Percentiles rank a stretch among this genome's conserved stretches.
phyloP scores from a whole-genome alignment of 2,888 invertebrate species.

The Caradrina kadenii region DNA sequence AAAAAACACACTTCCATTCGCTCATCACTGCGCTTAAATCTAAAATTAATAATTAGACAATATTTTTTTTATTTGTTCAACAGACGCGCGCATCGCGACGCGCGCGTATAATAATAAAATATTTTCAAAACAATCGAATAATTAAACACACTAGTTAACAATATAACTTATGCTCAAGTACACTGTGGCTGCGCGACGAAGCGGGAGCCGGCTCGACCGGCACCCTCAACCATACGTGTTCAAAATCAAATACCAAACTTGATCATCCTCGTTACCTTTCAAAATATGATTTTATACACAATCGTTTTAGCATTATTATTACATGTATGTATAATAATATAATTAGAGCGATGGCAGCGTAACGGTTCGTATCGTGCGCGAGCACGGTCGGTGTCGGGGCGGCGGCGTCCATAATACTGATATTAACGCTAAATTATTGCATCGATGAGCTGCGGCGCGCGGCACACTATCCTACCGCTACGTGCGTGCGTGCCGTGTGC shows the following conservation, averaged over 20 bases:
- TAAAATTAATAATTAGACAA: conserved; percentile 91
- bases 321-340: conserved; percentile 65
- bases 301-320: conserved; percentile 77
- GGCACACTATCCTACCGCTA: conserved; percentile 56
- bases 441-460: conserved; percentile 67
- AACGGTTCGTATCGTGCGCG: conserved; percentile 68
- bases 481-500: conserved; percentile 35
- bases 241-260: conserved; percentile 80
- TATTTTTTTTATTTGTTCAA: conserved; percentile 90
- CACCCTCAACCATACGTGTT: conserved; percentile 72
- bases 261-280: conserved; percentile 75
- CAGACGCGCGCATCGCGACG: conserved; percentile 88
- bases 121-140: conserved; percentile 91
- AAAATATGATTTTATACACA: conserved; percentile 85
- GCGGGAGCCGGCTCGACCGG: conserved; percentile 64
- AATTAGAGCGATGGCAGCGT: conserved; percentile 82
- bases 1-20: conserved; percentile 90
- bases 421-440: conserved; percentile 73
- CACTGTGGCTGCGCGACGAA: conserved; percentile 70
- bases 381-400: conserved; percentile 64
- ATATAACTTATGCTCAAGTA: conserved; percentile 86
- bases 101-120: conserved; percentile 90
- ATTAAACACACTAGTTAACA: conserved; percentile 91
- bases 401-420: conserved; percentile 73
- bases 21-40: conserved; percentile 90